Percentiles rank a stretch among this genome's conserved stretches.
Evolutionary conservation across 1,140 invertebrate genomes (phyloP).

Genomic region (Nylanderia fulva): DNA sequence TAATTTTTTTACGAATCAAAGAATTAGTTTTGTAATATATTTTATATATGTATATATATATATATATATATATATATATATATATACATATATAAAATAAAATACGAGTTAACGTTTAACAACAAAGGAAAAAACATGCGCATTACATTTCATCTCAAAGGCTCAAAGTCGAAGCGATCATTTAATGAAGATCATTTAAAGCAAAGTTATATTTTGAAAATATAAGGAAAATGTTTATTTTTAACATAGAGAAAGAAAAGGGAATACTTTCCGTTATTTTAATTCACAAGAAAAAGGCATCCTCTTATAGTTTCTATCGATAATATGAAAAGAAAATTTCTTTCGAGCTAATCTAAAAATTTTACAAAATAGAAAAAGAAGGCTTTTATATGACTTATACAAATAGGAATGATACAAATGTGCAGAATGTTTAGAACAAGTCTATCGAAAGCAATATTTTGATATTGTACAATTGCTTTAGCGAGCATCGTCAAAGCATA

Average conservation of each 20-base stretch:
- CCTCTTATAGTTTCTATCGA: not conserved
- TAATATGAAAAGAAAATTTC: not conserved
- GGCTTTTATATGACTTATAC: not conserved
- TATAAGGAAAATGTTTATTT: not conserved
- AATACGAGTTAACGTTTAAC: constrained; percentile 20
- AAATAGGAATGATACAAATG: too few species aligned
- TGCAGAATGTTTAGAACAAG: not conserved
- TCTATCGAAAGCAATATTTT: not conserved
- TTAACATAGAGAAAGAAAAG: not conserved
- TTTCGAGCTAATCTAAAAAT: not conserved
- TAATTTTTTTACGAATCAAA: constrained; percentile 9
- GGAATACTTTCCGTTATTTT: not conserved
- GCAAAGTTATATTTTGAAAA: not conserved
- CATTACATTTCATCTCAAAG: not conserved
- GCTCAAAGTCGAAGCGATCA: not conserved
- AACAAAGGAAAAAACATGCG: constrained; percentile 11
- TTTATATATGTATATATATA: too few species aligned
- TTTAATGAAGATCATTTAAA: constrained; percentile 1
- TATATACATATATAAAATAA: constrained; percentile 13
- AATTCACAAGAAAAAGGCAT: not conserved
- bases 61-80: too few species aligned
- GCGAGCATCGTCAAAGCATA: not conserved
- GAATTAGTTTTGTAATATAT: not conserved
- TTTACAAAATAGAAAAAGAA: not conserved
- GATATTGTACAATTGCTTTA: not conserved